phyloP scores from a whole-genome alignment of 2,888 invertebrate genomes.

The Bugulina stolonifera region DNA sequence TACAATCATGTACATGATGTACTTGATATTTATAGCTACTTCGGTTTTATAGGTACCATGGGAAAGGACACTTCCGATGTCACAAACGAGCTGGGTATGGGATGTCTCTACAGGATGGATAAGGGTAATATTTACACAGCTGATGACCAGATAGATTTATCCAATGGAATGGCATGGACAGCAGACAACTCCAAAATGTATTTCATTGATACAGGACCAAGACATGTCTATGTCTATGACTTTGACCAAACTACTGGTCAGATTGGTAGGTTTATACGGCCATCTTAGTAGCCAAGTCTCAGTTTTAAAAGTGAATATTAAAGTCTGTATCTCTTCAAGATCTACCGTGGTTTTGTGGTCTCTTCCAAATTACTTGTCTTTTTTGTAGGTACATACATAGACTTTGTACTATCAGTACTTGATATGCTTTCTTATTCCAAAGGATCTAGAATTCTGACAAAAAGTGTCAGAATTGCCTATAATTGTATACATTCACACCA shows the following conservation, averaged over 20 bases:
- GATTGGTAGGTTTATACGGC: neutral
- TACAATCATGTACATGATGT: no score
- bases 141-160: neutral
- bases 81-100: neutral
- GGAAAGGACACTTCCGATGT: neutral
- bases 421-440: no score
- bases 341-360: no score
- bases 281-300: no score
- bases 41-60: neutral
- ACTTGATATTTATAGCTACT: neutral
- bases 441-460: no score
- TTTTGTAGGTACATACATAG: no score
- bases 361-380: no score
- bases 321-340: no score
- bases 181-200: neutral
- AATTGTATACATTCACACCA: no score
- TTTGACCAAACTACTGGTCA: neutral
- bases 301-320: no score
- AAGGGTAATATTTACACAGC: neutral
- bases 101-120: neutral
- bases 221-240: neutral
- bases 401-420: no score
- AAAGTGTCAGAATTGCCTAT: no score
- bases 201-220: neutral
- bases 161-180: neutral